phyloP scores from a whole-genome alignment of 2,113 vertebrate species.

The Chlorodrepanis virens region DNA sequence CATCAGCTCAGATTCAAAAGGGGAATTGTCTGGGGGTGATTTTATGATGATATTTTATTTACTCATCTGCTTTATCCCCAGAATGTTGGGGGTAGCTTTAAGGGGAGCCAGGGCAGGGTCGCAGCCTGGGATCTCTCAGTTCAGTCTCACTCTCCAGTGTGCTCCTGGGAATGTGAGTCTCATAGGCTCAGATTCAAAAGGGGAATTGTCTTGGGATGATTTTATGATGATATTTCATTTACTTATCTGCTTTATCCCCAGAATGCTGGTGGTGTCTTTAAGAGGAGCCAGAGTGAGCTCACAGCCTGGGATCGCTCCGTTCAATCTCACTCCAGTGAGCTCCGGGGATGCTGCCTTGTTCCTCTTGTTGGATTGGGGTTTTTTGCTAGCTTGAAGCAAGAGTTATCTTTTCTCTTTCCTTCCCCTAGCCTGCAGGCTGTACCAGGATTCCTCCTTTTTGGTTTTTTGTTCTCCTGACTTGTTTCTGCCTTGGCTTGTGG shows the following conservation, averaged over 20 bases:
- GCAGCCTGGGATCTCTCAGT: background rate
- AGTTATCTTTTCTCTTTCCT: background rate
- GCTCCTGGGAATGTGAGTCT: background rate
- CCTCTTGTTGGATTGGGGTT: fast-evolving
- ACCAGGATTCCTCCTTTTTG: background rate
- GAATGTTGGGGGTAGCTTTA: too few species aligned
- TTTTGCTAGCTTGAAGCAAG: background rate
- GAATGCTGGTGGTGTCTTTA: too few species aligned
- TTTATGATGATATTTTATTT: background rate
- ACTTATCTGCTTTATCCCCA: too few species aligned
- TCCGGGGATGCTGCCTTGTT: background rate
- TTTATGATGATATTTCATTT: background rate
- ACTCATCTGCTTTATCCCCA: background rate
- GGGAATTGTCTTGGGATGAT: background rate
- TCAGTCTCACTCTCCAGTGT: background rate
- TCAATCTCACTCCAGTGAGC: background rate
- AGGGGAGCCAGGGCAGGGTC: background rate
- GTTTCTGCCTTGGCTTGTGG: background rate
- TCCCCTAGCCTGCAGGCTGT: background rate
- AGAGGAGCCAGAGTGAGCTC: too few species aligned
- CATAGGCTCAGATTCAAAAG: background rate
- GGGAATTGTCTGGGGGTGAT: background rate
- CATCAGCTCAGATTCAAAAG: background rate
- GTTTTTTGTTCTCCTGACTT: background rate
- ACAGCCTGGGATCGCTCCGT: too few species aligned